Conservation (phyloP, 2,797 vertebrate genomes). For the Neopelma chrysocephalum region DNA sequence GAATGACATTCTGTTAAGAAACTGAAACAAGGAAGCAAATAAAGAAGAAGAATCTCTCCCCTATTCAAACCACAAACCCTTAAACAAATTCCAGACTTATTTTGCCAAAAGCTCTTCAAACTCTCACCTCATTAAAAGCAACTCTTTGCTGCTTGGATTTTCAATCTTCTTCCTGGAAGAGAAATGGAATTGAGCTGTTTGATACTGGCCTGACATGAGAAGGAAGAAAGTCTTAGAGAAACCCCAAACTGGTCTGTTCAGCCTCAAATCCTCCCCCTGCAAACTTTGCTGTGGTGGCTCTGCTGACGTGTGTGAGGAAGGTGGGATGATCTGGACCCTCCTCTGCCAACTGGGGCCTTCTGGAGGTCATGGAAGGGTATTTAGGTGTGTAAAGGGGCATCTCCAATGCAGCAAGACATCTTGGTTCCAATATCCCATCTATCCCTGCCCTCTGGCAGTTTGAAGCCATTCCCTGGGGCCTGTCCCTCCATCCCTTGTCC, state of each 20-base stretch:
- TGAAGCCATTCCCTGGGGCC: neutral
- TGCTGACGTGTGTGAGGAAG: neutral
- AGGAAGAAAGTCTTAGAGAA: neutral
- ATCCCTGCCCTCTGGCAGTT: fast-evolving
- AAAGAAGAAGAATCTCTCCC: neutral
- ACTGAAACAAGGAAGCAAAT: neutral
- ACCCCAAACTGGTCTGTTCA: neutral
- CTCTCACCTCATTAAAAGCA: neutral
- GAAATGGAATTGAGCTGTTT: neutral
- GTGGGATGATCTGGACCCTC: neutral
- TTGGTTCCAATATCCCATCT: neutral
- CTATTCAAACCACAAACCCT: neutral
- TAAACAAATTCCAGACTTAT: neutral
- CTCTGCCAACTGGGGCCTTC: neutral
- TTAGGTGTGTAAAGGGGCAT: neutral
- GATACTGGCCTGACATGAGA: neutral
- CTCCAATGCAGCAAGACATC: neutral
- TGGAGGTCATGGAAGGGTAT: neutral
- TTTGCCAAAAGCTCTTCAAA: neutral
- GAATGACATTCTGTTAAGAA: neutral
- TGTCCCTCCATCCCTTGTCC: neutral
- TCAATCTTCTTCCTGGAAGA: neutral
- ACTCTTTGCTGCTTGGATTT: neutral
- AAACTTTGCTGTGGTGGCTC: neutral
- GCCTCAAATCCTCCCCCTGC: neutral